Base-by-base conservation (phyloP, 2,797 vertebrate genomes). In the Gila robusta region DNA sequence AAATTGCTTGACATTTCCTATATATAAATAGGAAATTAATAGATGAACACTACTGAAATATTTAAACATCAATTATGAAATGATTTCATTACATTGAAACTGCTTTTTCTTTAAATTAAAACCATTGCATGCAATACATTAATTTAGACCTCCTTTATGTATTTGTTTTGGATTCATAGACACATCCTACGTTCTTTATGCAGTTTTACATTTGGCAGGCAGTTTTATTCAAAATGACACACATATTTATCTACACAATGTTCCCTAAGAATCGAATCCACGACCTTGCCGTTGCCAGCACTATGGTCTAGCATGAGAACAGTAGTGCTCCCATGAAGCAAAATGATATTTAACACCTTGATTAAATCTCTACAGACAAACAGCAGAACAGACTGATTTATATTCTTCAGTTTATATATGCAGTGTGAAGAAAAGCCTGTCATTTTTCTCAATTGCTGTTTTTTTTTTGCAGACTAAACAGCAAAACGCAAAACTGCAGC, bases 401-500 rank as follows among this genome's bases (percentile, higher is more conserved):
- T 90, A 76, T 76, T 47, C 67, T 82, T 62, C 82, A 71, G 64
- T 83, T 87, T 83, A 84, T 79, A 79, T 81, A 87, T 90, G 72
- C 87, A 83, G 79, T 28, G 81, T 90, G 88, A 91, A 84, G 81
- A 91, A 84, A 90, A 89, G 84, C 81, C 79, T 86, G 89, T 89
- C 74, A 76, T 81, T 91, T 85, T 89, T 87, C 84, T 67, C 85
- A 77, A 82, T 76, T 28, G 86, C 86, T 64, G 70, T 73, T 81
- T 84, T 82, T 89, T 85, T 87, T 87, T 85, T 83, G 84, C 77
- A 87, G 52, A 82, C 83, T 19, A 64, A 87, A 88, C 72, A 83
- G 71, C 80, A 70, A 90, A 89, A 86, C 21, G 70, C 81, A 70
- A 90, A 89, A 85, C 21, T 49, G 79, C 81, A 72, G 41, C 78